A percentile compares a stretch with the other conserved stretches of the same genome.
Evolutionary conservation across 2,113 vertebrate genomes (phyloP).

Genomic region (Ophiodon elongatus): DNA sequence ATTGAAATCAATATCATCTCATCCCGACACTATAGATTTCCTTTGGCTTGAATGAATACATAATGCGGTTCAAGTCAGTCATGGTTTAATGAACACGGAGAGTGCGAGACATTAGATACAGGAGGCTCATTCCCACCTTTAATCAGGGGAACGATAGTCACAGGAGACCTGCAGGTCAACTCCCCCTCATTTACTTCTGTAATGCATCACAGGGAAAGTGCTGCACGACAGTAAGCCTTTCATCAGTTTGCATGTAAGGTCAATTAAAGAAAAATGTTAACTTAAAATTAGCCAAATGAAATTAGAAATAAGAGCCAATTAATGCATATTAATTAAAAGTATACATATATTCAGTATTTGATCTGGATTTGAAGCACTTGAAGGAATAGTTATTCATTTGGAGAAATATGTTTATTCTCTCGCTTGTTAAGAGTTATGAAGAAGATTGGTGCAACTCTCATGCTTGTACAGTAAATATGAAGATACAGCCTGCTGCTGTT

Average conservation of each 20-base stretch:
- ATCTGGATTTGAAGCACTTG: not conserved
- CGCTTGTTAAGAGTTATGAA: not conserved
- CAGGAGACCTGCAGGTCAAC: slow-evolving; percentile 46
- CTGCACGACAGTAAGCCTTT: slow-evolving; percentile 8
- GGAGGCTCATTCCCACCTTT: slow-evolving; percentile 28
- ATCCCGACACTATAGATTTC: slow-evolving; percentile 45
- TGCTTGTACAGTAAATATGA: not conserved
- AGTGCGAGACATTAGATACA: slow-evolving; percentile 26
- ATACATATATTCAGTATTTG: not conserved
- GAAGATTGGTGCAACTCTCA: not conserved
- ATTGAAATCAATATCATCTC: slow-evolving; percentile 61
- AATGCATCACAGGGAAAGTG: not conserved
- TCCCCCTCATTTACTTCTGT: slow-evolving; percentile 33
- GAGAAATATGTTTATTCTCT: not conserved
- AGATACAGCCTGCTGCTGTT: not conserved
- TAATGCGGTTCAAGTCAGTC: slow-evolving; percentile 43
- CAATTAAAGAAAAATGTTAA: too few relatives aligned
- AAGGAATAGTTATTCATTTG: not conserved
- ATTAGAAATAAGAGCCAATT: slow-evolving; percentile 20
- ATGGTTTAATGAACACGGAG: slow-evolving; percentile 56
- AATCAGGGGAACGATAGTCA: slow-evolving; percentile 35
- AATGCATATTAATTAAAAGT: not conserved
- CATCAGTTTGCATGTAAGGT: slow-evolving; percentile 36
- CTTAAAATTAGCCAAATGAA: slow-evolving; percentile 15
- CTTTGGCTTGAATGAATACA: slow-evolving; percentile 31